Conservation (phyloP, 2,888 invertebrate species). For the Dugesia japonica region DNA sequence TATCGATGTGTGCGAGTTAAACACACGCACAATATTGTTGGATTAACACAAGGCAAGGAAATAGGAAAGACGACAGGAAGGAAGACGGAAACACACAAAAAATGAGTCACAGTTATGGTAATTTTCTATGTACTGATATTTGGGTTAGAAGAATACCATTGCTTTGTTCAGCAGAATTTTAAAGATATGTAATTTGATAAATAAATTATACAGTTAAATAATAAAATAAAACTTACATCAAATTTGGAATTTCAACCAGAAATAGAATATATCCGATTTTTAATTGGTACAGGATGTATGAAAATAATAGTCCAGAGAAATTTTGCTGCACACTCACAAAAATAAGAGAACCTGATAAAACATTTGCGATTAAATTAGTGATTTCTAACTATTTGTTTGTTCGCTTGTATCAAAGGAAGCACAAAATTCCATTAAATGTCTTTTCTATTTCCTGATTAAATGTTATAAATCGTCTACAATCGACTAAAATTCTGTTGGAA, state of each 20-base stretch:
- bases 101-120: conserved; percentile 20
- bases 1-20: conserved; percentile 10
- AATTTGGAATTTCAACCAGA: neutral
- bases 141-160: conserved; percentile 8
- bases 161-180: neutral
- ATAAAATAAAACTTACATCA: neutral
- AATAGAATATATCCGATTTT: conserved; percentile 9
- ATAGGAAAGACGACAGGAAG: conserved; percentile 20
- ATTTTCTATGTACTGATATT: conserved; percentile 11
- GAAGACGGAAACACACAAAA: conserved; percentile 20
- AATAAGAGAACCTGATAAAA: neutral
- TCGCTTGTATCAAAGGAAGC: conserved; percentile 3
- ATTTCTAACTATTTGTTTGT: neutral
- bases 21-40: conserved; percentile 6
- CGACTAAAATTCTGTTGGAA: neutral
- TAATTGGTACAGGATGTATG: neutral
- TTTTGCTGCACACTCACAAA: neutral
- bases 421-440: neutral
- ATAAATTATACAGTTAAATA: neutral
- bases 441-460: conserved; percentile 10
- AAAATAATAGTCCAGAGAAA: neutral
- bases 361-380: neutral
- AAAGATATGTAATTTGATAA: neutral
- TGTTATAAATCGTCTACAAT: conserved; percentile 6
- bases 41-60: conserved; percentile 17